Percentiles rank a stretch among this genome's conserved stretches.
These are phyloP conservation scores for Erpetoichthys calabaricus DNA, from an alignment of 2,797 vertebrate species.

Conservation along the genomic window DNA sequence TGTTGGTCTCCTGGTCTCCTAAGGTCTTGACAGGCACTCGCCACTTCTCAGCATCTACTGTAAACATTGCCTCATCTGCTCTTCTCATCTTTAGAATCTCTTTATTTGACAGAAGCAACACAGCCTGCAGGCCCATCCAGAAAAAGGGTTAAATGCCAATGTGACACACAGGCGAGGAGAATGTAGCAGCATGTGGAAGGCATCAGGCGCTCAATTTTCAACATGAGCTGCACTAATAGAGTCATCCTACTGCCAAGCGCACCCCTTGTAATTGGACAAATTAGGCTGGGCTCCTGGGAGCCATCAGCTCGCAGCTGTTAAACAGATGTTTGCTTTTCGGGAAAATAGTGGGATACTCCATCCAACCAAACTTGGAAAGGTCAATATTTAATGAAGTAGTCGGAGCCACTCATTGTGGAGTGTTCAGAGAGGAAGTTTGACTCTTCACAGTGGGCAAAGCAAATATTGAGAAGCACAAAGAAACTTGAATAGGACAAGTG, in stretches of 20 bases:
- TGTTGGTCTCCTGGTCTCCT: no score
- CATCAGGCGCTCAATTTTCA: constrained; percentile 40
- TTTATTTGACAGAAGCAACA: not conserved
- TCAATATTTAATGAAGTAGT: constrained; percentile 27
- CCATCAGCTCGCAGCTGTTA: constrained; percentile 40
- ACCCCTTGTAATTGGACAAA: constrained; percentile 47
- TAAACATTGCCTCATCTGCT: no score
- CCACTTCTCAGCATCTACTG: no score
- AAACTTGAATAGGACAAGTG: no score
- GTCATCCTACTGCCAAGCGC: constrained; percentile 39
- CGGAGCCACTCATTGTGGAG: not conserved
- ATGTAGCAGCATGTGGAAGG: constrained; percentile 47
- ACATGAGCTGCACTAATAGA: constrained; percentile 43
- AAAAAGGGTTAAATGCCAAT: constrained; percentile 30
- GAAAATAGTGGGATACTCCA: constrained; percentile 24
- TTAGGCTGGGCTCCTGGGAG: constrained; percentile 45
- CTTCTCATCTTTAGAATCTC: no score
- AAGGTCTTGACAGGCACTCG: no score
- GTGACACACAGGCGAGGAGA: constrained; percentile 19
- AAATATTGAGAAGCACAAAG: no score
- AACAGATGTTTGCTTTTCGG: constrained; percentile 32
- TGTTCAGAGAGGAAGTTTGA: no score
- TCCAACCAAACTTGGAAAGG: constrained; percentile 21
- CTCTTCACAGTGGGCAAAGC: no score
- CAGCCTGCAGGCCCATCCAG: not conserved